Evolutionary conservation across 2,888 invertebrate genomes (phyloP), one percentile per base, ranked within the genome.

Genomic region (Hyles lineata): DNA sequence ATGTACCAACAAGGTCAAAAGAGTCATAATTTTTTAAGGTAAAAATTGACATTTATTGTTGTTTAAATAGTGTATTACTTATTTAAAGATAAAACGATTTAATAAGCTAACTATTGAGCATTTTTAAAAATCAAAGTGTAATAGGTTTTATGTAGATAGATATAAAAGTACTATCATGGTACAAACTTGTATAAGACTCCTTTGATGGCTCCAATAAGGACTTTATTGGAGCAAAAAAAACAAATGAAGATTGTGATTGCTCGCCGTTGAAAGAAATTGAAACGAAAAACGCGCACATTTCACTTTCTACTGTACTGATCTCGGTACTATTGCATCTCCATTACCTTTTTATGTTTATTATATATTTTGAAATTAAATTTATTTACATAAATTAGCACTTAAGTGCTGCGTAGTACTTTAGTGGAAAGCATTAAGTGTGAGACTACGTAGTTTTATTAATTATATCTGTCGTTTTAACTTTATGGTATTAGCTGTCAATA

Each of bases 241-340:
- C 59, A 3, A 59, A 23, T 59, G n/a, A 23, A 58, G 21, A 58
- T n/a, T 58, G 9, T 7, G n/a, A 62, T 35, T n/a, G 19, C 11
- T 35, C 35, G 63, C 63, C 63, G 21, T 63, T 63, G 35, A 21
- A 35, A n/a, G 21, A 17, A 15, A 15, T 15, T 21, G 21, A 63
- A 63, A 29, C 35, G 63, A 63, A 63, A 43, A 32, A 35, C 32
- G 19, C n/a, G 7, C 63, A 43, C 21, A 63, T 32, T 63, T 21
- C 21, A 63, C 63, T 63, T 63, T 63, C 63, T n/a, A 63, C 63
- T n/a, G n/a, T n/a, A 43, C 21, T 35, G 35, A 63, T 7, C n/a
- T 63, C 43, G 43, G 43, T 62, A 35, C 35, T 35, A 63, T 63
- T 63, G 63, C 63, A 43, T 63, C 63, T 63, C 43, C 63, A 35